Evolutionary conservation across 2,888 invertebrate species (phyloP).

Genomic region (Phoenoteleia sp.): DNA sequence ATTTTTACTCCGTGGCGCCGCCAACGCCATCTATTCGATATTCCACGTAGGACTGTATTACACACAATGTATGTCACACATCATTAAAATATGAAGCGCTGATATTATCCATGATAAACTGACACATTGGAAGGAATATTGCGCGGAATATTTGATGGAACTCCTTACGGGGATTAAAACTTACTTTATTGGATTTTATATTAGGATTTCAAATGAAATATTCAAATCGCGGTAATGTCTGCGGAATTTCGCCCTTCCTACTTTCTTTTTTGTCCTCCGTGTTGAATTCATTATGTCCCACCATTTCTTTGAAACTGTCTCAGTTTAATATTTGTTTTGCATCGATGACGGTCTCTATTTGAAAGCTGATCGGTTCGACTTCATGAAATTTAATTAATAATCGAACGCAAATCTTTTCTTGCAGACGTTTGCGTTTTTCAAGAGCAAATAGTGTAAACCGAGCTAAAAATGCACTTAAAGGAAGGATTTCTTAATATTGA

Average conservation of each 20-base stretch:
- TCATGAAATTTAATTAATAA: constrained; percentile 40
- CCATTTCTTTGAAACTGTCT: constrained; percentile 51
- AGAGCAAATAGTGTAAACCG: too few species aligned
- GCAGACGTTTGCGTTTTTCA: not conserved
- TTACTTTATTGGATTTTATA: constrained; percentile 67
- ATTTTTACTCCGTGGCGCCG: constrained; percentile 59
- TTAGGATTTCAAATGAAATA: constrained; percentile 62
- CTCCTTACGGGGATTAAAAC: constrained; percentile 63
- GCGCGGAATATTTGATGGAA: constrained; percentile 53
- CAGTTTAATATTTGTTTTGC: constrained; percentile 56
- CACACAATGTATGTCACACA: constrained; percentile 61
- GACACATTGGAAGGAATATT: constrained; percentile 59
- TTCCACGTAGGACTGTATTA: constrained; percentile 62
- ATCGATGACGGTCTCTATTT: constrained; percentile 4
- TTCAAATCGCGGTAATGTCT: constrained; percentile 63
- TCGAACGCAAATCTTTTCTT: constrained; percentile 10
- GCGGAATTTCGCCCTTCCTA: constrained; percentile 31
- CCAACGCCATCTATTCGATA: constrained; percentile 60
- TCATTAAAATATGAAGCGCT: constrained; percentile 67
- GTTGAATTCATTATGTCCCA: constrained; percentile 52
- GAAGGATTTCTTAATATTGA: too few species aligned
- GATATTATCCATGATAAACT: constrained; percentile 65
- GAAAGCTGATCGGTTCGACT: not conserved
- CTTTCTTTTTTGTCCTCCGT: not conserved
- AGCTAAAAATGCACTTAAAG: too few species aligned